Conservation (phyloP, 2,113 vertebrate genomes). For the Lipotes vexillifer region DNA sequence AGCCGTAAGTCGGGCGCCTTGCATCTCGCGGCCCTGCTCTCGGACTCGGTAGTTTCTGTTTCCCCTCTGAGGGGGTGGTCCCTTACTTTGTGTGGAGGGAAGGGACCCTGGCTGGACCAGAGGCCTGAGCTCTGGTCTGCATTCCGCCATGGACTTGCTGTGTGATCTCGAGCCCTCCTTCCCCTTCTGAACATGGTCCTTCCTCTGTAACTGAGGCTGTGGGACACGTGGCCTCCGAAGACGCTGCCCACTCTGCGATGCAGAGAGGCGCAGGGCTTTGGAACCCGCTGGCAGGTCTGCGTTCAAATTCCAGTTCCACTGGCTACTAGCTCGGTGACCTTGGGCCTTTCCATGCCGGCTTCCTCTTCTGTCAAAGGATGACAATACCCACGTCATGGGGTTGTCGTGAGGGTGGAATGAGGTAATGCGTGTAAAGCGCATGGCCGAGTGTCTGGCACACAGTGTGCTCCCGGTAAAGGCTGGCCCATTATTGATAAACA, state of each 20-base stretch:
- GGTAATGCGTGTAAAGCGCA: not conserved
- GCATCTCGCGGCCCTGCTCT: not conserved
- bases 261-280: not conserved
- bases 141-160: not conserved
- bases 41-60: fast-evolving
- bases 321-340: not conserved
- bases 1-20: conserved; percentile 83
- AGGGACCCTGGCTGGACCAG: not conserved
- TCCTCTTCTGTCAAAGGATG: not conserved
- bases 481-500: not conserved
- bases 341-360: not conserved
- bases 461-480: not conserved
- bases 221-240: not conserved
- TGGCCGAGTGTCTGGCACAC: fast-evolving
- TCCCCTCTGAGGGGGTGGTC: not conserved
- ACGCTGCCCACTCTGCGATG: not conserved
- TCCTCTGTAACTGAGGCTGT: not conserved
- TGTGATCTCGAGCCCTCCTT: not conserved
- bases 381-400: not conserved
- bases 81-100: not conserved
- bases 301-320: not conserved
- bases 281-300: not conserved
- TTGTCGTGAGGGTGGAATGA: not conserved
- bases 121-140: not conserved
- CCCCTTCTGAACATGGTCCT: not conserved